Evolutionary conservation across 2,797 vertebrate genomes (phyloP).

Genomic region (Philypnodon macrostomus): DNA sequence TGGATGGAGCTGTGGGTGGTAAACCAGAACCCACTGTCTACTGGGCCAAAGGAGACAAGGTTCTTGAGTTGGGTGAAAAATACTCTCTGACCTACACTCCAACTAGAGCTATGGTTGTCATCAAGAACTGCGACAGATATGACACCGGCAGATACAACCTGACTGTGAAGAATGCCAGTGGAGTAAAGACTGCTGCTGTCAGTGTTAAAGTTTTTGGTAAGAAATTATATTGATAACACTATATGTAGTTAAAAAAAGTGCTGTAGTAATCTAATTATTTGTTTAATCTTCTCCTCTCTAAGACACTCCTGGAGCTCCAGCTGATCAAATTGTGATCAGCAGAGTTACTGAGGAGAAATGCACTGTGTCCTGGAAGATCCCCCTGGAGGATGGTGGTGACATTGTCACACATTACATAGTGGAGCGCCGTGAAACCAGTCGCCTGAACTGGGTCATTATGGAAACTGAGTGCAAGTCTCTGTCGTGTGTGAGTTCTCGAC

Average conservation of each 20-base stretch:
- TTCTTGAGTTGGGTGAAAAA: constrained; percentile 92
- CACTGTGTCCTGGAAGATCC: constrained; percentile 90
- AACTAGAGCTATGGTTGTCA: constrained; percentile 91
- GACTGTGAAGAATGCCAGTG: constrained; percentile 92
- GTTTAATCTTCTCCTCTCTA: constrained; percentile 10
- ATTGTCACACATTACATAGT: constrained; percentile 87
- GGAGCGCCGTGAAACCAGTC: constrained; percentile 96
- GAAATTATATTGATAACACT: constrained; percentile 22
- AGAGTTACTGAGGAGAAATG: constrained; percentile 98
- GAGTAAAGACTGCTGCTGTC: constrained; percentile 87
- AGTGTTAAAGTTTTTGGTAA: constrained; percentile 96
- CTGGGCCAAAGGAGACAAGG: constrained; percentile 95
- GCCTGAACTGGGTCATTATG: constrained; percentile 95
- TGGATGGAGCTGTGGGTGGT: constrained; percentile 92
- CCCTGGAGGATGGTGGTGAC: constrained; percentile 93
- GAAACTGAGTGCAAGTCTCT: constrained; percentile 92
- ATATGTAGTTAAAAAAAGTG: not conserved
- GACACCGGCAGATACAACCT: constrained; percentile 92
- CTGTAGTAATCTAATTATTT: not conserved
- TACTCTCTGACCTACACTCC: constrained; percentile 94
- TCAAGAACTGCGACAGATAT: constrained; percentile 93
- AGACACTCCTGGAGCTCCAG: constrained; percentile 94
- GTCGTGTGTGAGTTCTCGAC: constrained; percentile 87
- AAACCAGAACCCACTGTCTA: constrained; percentile 98
- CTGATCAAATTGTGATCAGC: constrained; percentile 85